phyloP scores from a whole-genome alignment of 2,113 vertebrate species.

The Pterocles burchelli region DNA sequence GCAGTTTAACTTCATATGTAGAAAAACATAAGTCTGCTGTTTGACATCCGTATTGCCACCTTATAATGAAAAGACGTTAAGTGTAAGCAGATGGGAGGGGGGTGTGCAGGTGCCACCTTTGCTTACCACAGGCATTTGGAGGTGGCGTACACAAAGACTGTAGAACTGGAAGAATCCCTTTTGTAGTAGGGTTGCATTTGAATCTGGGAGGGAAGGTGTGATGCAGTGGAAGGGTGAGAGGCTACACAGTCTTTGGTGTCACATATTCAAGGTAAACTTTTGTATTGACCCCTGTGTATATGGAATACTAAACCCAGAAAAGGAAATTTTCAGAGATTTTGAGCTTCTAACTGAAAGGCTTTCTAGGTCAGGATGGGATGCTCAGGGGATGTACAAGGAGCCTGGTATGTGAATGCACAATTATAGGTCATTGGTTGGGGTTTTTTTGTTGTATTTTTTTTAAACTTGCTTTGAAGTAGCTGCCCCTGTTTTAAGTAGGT shows the following conservation, averaged over 20 bases:
- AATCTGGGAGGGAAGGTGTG: neutral
- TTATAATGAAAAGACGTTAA: neutral
- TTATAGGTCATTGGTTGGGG: neutral
- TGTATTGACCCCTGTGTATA: neutral
- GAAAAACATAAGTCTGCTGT: neutral
- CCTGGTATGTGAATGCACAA: neutral
- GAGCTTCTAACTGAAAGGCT: neutral
- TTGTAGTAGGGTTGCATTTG: neutral
- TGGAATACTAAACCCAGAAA: neutral
- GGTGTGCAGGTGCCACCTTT: neutral
- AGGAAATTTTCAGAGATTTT: neutral
- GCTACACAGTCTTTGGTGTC: neutral
- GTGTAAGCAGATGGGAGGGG: neutral
- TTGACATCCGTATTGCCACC: neutral
- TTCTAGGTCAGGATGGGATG: neutral
- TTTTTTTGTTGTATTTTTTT: neutral
- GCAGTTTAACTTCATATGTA: neutral
- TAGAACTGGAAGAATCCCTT: neutral
- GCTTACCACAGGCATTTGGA: neutral
- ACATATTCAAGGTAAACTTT: neutral
- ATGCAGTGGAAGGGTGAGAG: neutral
- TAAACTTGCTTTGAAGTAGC: neutral
- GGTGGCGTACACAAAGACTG: neutral
- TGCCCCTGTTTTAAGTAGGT: neutral
- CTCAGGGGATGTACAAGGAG: rapidly evolving